Evolutionary conservation across 2,888 invertebrate genomes (phyloP), one percentile per base, ranked within the genome.

Genomic region (Leptinotarsa peninsularis): DNA sequence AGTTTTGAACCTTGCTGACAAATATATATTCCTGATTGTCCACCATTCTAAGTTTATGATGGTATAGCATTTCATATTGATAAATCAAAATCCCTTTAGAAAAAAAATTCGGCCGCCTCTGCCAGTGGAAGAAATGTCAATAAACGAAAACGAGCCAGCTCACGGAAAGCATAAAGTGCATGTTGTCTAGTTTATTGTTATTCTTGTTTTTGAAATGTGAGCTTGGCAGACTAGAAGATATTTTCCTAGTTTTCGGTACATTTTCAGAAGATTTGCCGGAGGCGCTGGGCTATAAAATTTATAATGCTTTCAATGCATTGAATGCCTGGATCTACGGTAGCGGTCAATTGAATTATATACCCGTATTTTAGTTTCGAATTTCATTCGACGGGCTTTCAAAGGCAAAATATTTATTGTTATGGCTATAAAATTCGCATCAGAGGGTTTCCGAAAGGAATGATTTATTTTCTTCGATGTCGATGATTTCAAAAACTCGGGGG

Each of bases 321-420:
- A 23, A 58, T 54, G 54, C 54, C 54, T 14, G 10, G 18, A 7
- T 18, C 18, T 18, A 54, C 54, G n/a, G 54, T 18, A 15, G 21
- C 14, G 63, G 63, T 63, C 63, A 63, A 43, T 63, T 63, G 63
- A 63, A 63, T 63, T 63, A 63, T 63, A 63, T 63, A 33, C 63
- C 33, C 63, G 63, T 63, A 43, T 63, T 33, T 63, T 43, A 63
- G 33, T 63, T 63, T 63, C n/a, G 63, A 63, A 43, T 63, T 63
- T 63, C n/a, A 63, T 63, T 63, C 63, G 63, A 63, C 63, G 13
- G 63, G 33, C 13, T n/a, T 63, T 63, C 63, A 63, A n/a, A 33
- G 33, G 63, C 63, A n/a, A 33, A 60, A 43, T 33, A 63, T 63
- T 63, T 63, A 63, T 63, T 63, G 63, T 63, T 63, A 63, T 63